Evolutionary conservation across 2,797 vertebrate genomes (phyloP), one percentile per base, ranked within the genome.

Genomic region (Syngnathus rostellatus): DNA sequence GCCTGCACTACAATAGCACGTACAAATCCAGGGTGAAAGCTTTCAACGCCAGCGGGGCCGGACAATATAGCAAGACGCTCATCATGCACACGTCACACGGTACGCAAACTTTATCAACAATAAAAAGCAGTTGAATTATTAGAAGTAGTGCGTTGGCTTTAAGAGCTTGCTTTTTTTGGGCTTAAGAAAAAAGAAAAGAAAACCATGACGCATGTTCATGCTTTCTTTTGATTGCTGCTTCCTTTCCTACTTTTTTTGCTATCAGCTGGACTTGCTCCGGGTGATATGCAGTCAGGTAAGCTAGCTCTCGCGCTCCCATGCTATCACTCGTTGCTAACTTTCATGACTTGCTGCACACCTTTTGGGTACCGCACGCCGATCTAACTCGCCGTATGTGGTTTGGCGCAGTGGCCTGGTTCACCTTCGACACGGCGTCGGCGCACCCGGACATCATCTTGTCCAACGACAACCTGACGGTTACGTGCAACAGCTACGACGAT

Each of bases 211-310:
- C 31, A 31, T 45, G n/a, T 21, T 62, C 55, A 39, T 71, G 70
- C 38, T 74, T 37, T 72, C 60, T 77, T 62, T 77, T 61, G n/a
- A n/a, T 41, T 62, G 72, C 78, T 80, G 84, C 85, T 83, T 86
- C 83, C 59, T 81, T 84, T 78, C 40, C 40, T 17, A 72, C 51
- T 60, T 71, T 64, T 64, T 65, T 64, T 39, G 5, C 64, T 72
- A 67, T 76, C 69, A 91, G 88, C 90, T 83, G 95, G 94, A 90
- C 93, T 90, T 80, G 90, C 92, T 81, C 91, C 95, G 91, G 95
- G 94, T 89, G 95, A 95, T 90, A 94, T 95, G 90, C 94, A 97
- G 90, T 94, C 94, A 97, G 96, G 95, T 97, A 98, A 80, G 94
- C 14, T 12, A 14, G 16, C 54, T 57, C 54, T 5, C 53, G 11